These are phyloP conservation scores for Leptestheria dahalacensis DNA, from an alignment of 1,140 invertebrate species.

Conservation along the genomic window DNA sequence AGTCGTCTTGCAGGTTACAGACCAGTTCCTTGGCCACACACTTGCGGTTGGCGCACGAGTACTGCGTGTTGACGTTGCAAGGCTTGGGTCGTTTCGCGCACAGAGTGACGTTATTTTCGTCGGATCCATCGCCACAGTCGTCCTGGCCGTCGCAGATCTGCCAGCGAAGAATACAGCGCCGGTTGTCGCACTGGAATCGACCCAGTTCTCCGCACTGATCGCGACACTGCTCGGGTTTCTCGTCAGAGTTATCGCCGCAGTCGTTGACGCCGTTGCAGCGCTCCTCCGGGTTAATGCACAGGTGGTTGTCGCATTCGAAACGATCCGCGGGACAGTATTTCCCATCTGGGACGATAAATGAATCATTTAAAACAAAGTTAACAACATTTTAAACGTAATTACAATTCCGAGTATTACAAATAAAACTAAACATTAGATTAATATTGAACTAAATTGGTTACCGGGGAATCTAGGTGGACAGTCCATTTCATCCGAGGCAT, in stretches of 20 bases:
- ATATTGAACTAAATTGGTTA: neutral
- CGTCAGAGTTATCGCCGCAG: constrained; percentile 80
- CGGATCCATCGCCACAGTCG: constrained; percentile 83
- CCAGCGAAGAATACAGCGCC: constrained; percentile 63
- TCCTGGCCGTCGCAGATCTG: constrained; percentile 70
- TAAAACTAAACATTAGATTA: too few relatives aligned
- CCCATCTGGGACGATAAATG: constrained; percentile 47
- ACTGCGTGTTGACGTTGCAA: constrained; percentile 55
- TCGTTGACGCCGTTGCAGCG: constrained; percentile 79
- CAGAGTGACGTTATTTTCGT: constrained; percentile 82
- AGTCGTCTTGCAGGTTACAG: constrained; percentile 69
- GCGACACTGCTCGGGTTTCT: constrained; percentile 57
- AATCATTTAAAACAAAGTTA: neutral
- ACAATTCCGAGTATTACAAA: too few relatives aligned
- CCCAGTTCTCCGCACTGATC: constrained; percentile 28
- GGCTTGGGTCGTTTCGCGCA: constrained; percentile 53
- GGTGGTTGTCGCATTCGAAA: constrained; percentile 73
- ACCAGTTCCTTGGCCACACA: constrained; percentile 65
- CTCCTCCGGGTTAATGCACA: constrained; percentile 72
- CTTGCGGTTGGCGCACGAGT: constrained; percentile 78
- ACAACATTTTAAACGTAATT: neutral
- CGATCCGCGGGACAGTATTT: constrained; percentile 69
- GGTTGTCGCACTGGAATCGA: constrained; percentile 75
- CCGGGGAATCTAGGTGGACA: constrained; percentile 58
- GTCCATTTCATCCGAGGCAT: constrained; percentile 81